phyloP scores from a whole-genome alignment of 1,140 invertebrate species.

The Tetraneura akinire region DNA sequence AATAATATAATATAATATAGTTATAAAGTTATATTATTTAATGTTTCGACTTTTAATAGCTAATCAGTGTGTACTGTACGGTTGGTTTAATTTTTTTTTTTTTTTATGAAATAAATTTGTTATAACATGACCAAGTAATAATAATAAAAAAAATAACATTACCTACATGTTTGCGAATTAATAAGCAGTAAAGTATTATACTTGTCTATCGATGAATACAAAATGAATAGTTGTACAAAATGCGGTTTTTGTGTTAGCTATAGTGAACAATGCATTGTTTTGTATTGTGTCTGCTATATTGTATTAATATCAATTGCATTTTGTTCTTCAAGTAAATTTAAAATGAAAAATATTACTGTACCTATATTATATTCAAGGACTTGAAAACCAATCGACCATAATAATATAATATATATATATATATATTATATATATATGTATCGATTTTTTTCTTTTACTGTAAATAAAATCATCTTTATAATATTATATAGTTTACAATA shows the following conservation, averaged over 20 bases:
- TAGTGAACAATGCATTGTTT: background rate
- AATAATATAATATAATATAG: too few relatives aligned
- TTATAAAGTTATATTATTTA: too few relatives aligned
- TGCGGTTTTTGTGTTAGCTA: background rate
- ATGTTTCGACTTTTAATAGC: too few relatives aligned
- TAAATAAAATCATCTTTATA: constrained; percentile 9
- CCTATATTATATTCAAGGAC: background rate
- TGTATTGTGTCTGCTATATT: background rate
- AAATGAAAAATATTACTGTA: constrained; percentile 2
- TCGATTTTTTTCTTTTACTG: background rate
- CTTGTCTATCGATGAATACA: background rate
- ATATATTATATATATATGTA: background rate
- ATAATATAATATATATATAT: background rate
- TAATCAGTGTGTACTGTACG: too few relatives aligned
- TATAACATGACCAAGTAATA: too few relatives aligned
- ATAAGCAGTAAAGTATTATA: background rate
- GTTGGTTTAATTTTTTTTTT: too few relatives aligned
- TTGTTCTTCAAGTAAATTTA: background rate
- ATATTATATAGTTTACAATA: too few relatives aligned
- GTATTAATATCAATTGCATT: background rate
- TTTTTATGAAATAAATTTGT: too few relatives aligned
- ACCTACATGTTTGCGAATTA: background rate
- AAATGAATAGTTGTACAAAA: background rate
- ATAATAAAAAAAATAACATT: too few relatives aligned
- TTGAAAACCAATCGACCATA: background rate